These are phyloP conservation scores for Thinocorus orbignyianus DNA, from an alignment of 2,113 vertebrate species.

Conservation along the genomic window DNA sequence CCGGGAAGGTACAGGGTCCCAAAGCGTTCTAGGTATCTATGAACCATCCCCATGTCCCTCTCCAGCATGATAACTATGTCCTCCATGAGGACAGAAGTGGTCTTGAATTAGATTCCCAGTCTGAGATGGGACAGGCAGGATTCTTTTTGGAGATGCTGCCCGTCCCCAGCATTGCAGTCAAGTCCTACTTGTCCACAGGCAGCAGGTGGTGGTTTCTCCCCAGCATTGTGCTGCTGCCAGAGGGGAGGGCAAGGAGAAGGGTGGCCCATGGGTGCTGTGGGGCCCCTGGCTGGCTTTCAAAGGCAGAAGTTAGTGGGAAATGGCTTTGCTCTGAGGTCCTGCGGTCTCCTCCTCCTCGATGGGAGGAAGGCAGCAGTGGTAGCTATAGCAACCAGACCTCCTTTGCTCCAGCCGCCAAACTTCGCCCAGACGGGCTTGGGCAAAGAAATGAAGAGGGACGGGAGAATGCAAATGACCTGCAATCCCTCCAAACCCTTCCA, in stretches of 20 bases:
- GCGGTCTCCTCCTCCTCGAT: not conserved
- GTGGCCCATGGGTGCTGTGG: not conserved
- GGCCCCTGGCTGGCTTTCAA: not conserved
- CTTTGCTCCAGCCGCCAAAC: not conserved
- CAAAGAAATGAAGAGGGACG: not conserved
- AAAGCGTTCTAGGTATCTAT: not conserved
- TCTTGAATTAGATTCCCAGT: fast-evolving
- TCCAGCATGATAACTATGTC: not conserved
- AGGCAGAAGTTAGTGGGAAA: not conserved
- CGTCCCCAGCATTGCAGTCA: not conserved
- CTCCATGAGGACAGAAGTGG: not conserved
- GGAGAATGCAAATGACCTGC: not conserved
- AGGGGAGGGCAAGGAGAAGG: not conserved
- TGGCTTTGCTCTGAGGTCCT: not conserved
- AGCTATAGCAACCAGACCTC: slow-evolving; percentile 41
- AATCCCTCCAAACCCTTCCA: not conserved
- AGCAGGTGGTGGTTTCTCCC: fast-evolving
- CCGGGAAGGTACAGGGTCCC: fast-evolving
- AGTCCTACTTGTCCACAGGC: not conserved
- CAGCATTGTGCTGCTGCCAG: fast-evolving
- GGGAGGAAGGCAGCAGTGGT: slow-evolving; percentile 24
- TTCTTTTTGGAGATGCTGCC: not conserved
- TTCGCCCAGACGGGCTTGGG: not conserved
- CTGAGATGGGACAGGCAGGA: fast-evolving
- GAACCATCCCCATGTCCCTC: fast-evolving